A percentile compares a stretch with the other conserved stretches of the same genome.
phyloP scores from a whole-genome alignment of 2,113 vertebrate genomes.

The Erinaceus europaeus region DNA sequence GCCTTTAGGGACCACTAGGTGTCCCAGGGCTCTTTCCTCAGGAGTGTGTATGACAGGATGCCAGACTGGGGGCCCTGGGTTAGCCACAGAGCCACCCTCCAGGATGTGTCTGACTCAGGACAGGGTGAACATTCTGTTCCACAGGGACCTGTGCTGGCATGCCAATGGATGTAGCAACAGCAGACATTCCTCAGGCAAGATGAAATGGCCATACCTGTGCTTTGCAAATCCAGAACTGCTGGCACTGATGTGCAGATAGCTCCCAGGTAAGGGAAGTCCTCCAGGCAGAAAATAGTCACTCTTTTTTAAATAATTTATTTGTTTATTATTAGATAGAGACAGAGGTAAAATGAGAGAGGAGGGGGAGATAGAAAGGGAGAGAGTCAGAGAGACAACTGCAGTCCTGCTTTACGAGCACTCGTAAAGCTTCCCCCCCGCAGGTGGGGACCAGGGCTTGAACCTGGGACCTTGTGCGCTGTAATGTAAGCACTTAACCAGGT shows the following conservation, averaged over 20 bases:
- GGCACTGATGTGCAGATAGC: neutral
- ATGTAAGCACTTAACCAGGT: no score
- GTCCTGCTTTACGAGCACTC: no score
- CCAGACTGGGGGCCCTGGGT: no score
- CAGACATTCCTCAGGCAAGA: neutral
- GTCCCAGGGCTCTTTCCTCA: neutral
- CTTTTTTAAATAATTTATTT: no score
- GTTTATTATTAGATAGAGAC: no score
- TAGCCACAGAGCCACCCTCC: fast-evolving
- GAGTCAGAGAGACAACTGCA: no score
- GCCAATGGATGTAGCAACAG: neutral
- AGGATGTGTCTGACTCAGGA: neutral
- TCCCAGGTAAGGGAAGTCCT: neutral
- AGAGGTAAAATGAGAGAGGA: no score
- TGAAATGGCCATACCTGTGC: neutral
- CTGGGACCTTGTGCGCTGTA: no score
- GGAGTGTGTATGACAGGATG: neutral
- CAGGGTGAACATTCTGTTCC: neutral
- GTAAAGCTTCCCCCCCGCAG: no score
- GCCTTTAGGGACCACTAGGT: neutral
- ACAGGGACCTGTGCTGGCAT: neutral
- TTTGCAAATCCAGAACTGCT: neutral
- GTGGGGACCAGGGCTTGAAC: no score
- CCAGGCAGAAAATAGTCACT: neutral
- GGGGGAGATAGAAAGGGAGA: no score